Evolutionary conservation across 2,888 invertebrate species (phyloP), one percentile per base, ranked within the genome.

Genomic region (Acrobasis suavella): DNA sequence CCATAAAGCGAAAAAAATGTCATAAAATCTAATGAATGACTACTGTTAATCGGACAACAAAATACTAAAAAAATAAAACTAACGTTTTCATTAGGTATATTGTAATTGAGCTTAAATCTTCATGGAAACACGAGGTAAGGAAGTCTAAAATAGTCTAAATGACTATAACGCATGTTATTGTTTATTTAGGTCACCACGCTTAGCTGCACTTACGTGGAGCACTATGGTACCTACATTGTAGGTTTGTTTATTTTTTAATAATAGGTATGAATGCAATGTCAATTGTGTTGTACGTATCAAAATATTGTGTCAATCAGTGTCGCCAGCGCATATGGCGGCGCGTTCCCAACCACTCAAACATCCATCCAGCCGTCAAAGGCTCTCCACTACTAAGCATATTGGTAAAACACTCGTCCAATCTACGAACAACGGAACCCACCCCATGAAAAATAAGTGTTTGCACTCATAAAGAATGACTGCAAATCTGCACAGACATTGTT

Each of bases 401-500:
- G 91, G 85, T 83, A 85, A 85, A 87, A 87, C 91, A 89, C 90
- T 90, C 84, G 77, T 80, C 87, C 87, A 87, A 88, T 90, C 89
- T 85, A 85, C 86, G 85, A 85, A 89, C 85, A 88, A 87, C 87
- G 77, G 73, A 65, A 72, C 71, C 8, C 69, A 74, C 74, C 81
- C 78, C 80, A 78, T 78, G 75, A 76, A 84, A 82, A 87, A 86
- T 86, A 83, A 91, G 90, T 91, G 91, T 90, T 90, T 90, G 87
- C 89, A 79, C 88, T 89, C 87, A 88, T 89, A 89, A 88, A 89
- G 87, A 83, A 89, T 88, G 87, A 86, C 86, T 85, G 86, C 85
- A 90, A 91, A 90, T 91, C 91, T 86, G 85, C 82, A 87, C 89
- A 89, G 83, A 83, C 84, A 88, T 88, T 90, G 89, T 90, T 91